Evolutionary conservation across 2,888 invertebrate species (phyloP).

Genomic region (Coremacera marginata): DNA sequence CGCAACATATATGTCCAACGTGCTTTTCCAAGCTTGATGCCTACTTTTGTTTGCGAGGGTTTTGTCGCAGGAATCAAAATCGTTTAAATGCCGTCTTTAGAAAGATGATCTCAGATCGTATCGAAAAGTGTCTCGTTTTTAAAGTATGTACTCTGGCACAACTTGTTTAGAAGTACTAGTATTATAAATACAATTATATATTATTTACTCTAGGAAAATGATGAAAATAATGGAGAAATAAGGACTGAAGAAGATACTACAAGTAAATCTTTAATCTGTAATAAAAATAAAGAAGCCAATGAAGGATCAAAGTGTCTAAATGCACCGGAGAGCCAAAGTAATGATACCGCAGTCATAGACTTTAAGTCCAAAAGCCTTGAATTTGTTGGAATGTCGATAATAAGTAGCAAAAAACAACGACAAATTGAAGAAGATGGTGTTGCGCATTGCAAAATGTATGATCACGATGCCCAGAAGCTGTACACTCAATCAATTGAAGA

Average conservation of each 20-base stretch:
- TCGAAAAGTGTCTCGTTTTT: no score
- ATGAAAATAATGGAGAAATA: neutral
- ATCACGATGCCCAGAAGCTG: neutral
- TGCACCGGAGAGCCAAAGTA: neutral
- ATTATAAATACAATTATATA: no score
- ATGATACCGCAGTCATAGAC: neutral
- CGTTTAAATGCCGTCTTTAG: neutral
- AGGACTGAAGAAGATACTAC: neutral
- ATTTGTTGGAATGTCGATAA: neutral
- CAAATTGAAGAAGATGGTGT: neutral
- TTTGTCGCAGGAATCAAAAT: neutral
- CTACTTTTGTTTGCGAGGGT: neutral
- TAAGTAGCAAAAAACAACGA: neutral
- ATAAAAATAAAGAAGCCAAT: neutral
- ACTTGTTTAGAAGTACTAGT: no score
- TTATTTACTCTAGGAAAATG: neutral
- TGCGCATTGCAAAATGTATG: neutral
- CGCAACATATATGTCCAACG: neutral
- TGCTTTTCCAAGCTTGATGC: neutral
- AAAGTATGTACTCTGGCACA: no score
- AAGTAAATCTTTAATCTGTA: no score
- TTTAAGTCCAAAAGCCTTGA: neutral
- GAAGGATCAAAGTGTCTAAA: neutral
- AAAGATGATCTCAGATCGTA: no score
- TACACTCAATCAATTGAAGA: neutral